phyloP scores from a whole-genome alignment of 2,888 invertebrate species.

The Dascillus cervinus region DNA sequence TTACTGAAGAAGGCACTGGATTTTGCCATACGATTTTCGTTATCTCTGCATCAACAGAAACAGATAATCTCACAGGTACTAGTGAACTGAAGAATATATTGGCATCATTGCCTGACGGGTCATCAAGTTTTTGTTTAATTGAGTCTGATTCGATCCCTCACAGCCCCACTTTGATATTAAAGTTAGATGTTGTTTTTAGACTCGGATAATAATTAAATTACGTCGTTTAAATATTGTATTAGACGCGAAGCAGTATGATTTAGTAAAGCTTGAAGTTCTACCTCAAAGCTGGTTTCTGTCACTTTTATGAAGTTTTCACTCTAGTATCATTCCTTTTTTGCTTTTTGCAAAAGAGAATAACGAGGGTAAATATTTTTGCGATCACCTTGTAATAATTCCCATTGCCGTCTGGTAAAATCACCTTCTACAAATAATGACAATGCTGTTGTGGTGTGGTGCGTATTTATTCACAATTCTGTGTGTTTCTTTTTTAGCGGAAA shows the following conservation, averaged over 20 bases:
- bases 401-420: conserved; percentile 17
- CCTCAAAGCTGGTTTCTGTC: conserved; percentile 16
- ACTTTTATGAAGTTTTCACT: conserved; percentile 12
- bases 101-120: conserved; percentile 19
- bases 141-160: conserved; percentile 25
- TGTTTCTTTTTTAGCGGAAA: conserved; percentile 13
- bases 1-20: too few species aligned
- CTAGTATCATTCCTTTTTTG: conserved; percentile 13
- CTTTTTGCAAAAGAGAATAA: conserved; percentile 14
- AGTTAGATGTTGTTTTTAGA: conserved; percentile 10
- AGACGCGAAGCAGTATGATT: conserved; percentile 18
- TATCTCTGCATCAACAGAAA: conserved; percentile 2
- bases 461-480: conserved; percentile 1
- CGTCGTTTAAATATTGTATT: too few species aligned
- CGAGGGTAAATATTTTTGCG: conserved; percentile 12
- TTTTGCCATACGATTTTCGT: conserved; percentile 18
- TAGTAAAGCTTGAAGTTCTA: conserved; percentile 20
- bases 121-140: conserved; percentile 23
- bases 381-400: conserved; percentile 12
- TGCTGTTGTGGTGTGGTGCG: conserved; percentile 8
- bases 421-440: conserved; percentile 17
- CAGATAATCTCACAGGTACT: conserved; percentile 9
- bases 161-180: conserved; percentile 25
- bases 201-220: conserved; percentile 8
- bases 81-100: conserved; percentile 15